These are phyloP conservation scores for Zaprionus tsacasi DNA, from an alignment of 1,140 invertebrate genomes.

Conservation along the genomic window DNA sequence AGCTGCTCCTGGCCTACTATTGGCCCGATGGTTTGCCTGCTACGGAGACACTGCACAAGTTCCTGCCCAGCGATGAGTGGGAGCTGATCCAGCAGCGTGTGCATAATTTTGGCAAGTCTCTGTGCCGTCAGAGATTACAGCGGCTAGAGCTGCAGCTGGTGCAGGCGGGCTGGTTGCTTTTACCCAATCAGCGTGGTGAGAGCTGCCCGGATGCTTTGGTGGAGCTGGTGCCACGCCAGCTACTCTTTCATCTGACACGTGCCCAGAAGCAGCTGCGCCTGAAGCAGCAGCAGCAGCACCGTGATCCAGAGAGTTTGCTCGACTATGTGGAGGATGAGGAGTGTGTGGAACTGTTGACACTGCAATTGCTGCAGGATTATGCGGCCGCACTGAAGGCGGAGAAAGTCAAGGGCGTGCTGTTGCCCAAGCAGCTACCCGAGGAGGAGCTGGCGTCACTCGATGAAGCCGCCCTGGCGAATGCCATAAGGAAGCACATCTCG, in stretches of 20 bases:
- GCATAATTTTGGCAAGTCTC: constrained; percentile 72
- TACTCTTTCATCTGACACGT: constrained; percentile 33
- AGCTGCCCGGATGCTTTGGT: constrained; percentile 38
- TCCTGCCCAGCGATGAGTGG: constrained; percentile 67
- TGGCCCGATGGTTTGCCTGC: constrained; percentile 59
- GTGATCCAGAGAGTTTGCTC: neutral
- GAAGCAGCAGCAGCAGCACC: constrained; percentile 30
- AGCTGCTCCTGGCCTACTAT: constrained; percentile 63
- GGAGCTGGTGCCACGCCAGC: constrained; percentile 31
- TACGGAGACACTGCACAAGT: constrained; percentile 46
- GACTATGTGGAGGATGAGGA: constrained; percentile 42
- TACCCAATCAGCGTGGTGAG: constrained; percentile 10
- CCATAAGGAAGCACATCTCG: constrained; percentile 16
- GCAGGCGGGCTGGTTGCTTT: constrained; percentile 47
- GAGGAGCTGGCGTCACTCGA: neutral
- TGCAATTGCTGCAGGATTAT: constrained; percentile 47
- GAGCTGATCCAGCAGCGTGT: constrained; percentile 69
- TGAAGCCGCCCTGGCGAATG: neutral
- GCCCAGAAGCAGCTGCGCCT: constrained; percentile 52
- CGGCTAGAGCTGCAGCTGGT: constrained; percentile 59
- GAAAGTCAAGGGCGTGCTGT: constrained; percentile 44
- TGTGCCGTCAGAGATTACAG: constrained; percentile 63
- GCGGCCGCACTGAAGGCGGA: neutral
- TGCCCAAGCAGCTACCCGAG: constrained; percentile 43
- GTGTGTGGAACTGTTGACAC: constrained; percentile 45